These are phyloP conservation scores for Machimus rusticus DNA, from an alignment of 2,888 invertebrate species.

Conservation along the genomic window DNA sequence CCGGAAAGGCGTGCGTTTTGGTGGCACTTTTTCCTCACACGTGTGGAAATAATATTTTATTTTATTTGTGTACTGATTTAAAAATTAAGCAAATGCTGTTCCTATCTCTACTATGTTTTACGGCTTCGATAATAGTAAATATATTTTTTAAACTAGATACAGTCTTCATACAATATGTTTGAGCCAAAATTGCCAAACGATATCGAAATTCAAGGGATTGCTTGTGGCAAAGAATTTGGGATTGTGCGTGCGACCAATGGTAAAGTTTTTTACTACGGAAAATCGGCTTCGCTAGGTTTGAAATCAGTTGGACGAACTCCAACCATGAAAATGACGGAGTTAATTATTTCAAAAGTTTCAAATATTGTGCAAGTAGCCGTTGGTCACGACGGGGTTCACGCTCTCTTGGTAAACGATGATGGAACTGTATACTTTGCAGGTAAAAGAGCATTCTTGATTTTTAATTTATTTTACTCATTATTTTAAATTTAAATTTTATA, in stretches of 20 bases:
- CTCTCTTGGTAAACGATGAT: slow-evolving; percentile 88
- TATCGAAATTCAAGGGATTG: slow-evolving; percentile 80
- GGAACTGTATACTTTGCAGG: slow-evolving; percentile 85
- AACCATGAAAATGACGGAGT: slow-evolving; percentile 64
- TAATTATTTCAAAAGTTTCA: slow-evolving; percentile 74
- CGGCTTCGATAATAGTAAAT: neutral
- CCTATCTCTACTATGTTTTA: neutral
- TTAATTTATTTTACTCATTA: no score
- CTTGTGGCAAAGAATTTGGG: slow-evolving; percentile 90
- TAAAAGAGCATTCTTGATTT: slow-evolving; percentile 44
- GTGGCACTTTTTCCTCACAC: no score
- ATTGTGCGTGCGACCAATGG: slow-evolving; percentile 84
- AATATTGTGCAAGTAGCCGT: slow-evolving; percentile 81
- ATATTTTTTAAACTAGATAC: slow-evolving; percentile 59
- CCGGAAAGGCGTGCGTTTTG: no score
- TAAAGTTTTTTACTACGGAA: slow-evolving; percentile 89
- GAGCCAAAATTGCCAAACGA: slow-evolving; percentile 72
- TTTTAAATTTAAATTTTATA: neutral
- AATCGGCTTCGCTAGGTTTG: slow-evolving; percentile 84
- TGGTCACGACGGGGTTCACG: slow-evolving; percentile 94
- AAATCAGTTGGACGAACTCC: slow-evolving; percentile 67
- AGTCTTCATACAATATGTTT: slow-evolving; percentile 66
- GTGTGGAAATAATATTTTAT: no score
- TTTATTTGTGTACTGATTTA: no score
- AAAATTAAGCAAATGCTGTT: no score